Percentiles rank a stretch among this genome's conserved stretches.
phyloP scores from a whole-genome alignment of 2,888 invertebrate genomes.

The Rutpela maculata region DNA sequence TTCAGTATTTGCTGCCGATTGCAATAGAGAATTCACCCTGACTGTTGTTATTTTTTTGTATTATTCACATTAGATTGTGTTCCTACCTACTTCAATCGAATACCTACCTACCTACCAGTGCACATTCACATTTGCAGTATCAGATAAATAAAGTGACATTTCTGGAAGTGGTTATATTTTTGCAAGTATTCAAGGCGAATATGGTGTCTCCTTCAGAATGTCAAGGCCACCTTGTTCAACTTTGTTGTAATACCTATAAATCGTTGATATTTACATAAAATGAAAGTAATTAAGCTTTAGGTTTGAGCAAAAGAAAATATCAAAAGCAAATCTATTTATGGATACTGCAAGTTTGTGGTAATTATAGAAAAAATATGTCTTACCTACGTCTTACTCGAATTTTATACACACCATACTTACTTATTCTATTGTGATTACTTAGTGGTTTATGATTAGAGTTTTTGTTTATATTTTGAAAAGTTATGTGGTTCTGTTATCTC shows the following conservation, averaged over 20 bases:
- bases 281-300: slow-evolving; percentile 46
- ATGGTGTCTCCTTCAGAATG: slow-evolving; percentile 55
- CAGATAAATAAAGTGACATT: slow-evolving; percentile 12
- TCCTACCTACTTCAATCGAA: no score
- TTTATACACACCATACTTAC: not conserved
- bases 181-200: slow-evolving; percentile 43
- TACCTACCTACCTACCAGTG: not conserved
- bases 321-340: not conserved
- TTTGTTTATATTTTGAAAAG: no score
- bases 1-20: no score
- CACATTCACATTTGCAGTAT: slow-evolving; percentile 3
- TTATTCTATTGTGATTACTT: not conserved
- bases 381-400: not conserved
- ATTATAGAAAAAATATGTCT: not conserved
- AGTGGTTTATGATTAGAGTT: not conserved
- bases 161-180: slow-evolving; percentile 31
- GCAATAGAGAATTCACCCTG: no score
- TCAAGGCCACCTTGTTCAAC: slow-evolving; percentile 57
- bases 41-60: no score
- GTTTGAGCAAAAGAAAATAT: not conserved
- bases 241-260: slow-evolving; percentile 22
- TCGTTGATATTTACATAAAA: slow-evolving; percentile 36
- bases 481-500: no score
- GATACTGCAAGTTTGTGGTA: not conserved
- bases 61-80: no score